phyloP scores from a whole-genome alignment of 2,113 vertebrate genomes.

The Neofelis nebulosa region DNA sequence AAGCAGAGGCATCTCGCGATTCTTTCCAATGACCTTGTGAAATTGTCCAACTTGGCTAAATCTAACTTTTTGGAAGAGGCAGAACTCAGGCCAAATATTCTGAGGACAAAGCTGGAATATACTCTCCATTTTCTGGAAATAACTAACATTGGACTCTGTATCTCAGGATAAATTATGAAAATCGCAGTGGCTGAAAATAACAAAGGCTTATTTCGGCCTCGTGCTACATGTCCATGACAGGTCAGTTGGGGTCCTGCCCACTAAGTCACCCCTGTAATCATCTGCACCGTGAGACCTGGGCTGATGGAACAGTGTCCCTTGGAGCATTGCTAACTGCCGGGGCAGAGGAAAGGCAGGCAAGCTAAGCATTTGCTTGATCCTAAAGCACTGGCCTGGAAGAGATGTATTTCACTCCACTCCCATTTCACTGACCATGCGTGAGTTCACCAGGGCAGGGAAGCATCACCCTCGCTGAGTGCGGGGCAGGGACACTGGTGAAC shows the following conservation, averaged over 20 bases:
- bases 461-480: rapidly evolving
- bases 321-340: background rate
- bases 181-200: background rate
- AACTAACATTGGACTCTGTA: background rate
- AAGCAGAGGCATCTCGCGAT: background rate
- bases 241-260: background rate
- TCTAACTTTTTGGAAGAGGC: background rate
- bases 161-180: background rate
- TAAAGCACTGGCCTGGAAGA: background rate
- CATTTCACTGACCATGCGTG: background rate
- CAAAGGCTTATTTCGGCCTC: background rate
- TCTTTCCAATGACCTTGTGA: background rate
- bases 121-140: background rate
- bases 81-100: background rate
- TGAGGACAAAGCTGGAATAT: background rate
- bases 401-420: background rate
- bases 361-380: background rate
- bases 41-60: background rate
- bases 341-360: background rate
- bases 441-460: background rate
- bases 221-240: background rate
- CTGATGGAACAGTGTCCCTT: background rate
- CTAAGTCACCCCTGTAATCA: background rate
- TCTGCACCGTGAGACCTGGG: background rate
- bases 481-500: background rate